phyloP scores from a whole-genome alignment of 2,888 invertebrate genomes.

The Clivina fossor region DNA sequence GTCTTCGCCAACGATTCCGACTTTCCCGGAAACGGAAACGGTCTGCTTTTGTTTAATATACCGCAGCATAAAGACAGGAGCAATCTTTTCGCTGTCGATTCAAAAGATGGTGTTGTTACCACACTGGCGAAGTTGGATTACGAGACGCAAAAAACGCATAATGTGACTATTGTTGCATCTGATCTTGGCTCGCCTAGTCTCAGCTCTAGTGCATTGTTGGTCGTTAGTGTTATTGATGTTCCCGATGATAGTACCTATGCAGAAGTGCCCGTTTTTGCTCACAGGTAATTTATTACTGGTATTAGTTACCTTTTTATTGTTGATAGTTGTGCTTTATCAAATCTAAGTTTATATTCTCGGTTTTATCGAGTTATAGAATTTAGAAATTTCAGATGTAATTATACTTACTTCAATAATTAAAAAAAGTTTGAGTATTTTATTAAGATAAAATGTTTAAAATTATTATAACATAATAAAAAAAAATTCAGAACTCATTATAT shows the following conservation, averaged over 20 bases:
- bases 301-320: not conserved
- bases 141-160: slow-evolving; percentile 67
- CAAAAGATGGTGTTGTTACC: slow-evolving; percentile 79
- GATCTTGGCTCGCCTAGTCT: slow-evolving; percentile 83
- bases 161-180: slow-evolving; percentile 79
- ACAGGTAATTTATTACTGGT: slow-evolving; percentile 40
- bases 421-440: too few species aligned
- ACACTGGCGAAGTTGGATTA: slow-evolving; percentile 73
- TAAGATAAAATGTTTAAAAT: too few species aligned
- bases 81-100: slow-evolving; percentile 76
- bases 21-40: slow-evolving; percentile 84
- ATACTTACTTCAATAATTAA: too few species aligned
- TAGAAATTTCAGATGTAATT: too few species aligned
- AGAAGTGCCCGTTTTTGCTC: slow-evolving; percentile 52
- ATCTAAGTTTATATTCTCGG: too few species aligned
- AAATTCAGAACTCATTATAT: too few species aligned
- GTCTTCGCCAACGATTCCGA: slow-evolving; percentile 85
- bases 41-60: slow-evolving; percentile 76
- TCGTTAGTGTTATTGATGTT: slow-evolving; percentile 68
- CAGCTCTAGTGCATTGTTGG: slow-evolving; percentile 73
- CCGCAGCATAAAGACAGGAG: slow-evolving; percentile 65
- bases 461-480: too few species aligned
- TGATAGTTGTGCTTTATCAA: too few species aligned
- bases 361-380: too few species aligned
- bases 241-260: slow-evolving; percentile 56